Percentiles rank a stretch among this genome's conserved stretches.
phyloP scores from a whole-genome alignment of 1,140 invertebrate genomes.

The Galleria mellonella region DNA sequence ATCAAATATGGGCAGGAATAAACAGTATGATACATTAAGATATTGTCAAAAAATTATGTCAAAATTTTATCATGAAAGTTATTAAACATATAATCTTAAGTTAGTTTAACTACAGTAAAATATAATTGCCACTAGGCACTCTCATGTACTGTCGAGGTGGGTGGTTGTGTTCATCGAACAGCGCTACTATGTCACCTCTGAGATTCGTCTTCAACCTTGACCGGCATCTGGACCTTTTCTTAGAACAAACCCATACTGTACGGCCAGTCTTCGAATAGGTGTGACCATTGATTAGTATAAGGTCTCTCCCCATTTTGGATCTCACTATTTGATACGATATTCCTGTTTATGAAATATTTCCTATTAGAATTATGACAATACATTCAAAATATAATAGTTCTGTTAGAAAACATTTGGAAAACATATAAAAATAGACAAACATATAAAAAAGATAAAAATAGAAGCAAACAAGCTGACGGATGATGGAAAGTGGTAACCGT shows the following conservation, averaged over 20 bases:
- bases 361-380: too few species aligned
- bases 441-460: too few species aligned
- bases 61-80: too few species aligned
- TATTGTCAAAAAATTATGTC: too few species aligned
- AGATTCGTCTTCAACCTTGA: conserved; percentile 9
- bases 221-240: conserved; percentile 2
- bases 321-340: background rate
- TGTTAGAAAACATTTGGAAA: too few species aligned
- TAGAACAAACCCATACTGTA: conserved; percentile 5
- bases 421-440: too few species aligned
- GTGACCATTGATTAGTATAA: conserved; percentile 22
- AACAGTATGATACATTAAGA: too few species aligned
- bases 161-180: conserved; percentile 20
- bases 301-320: conserved; percentile 17
- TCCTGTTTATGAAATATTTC: too few species aligned
- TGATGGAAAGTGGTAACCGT: too few species aligned
- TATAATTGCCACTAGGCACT: conserved; percentile 8
- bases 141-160: conserved; percentile 11
- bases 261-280: conserved; percentile 11
- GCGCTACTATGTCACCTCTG: conserved; percentile 4
- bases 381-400: too few species aligned
- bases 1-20: too few species aligned
- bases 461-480: too few species aligned
- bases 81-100: background rate
- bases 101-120: conserved; percentile 1